Conservation (phyloP, 2,888 invertebrate species). For the Platycnemis pennipes region DNA sequence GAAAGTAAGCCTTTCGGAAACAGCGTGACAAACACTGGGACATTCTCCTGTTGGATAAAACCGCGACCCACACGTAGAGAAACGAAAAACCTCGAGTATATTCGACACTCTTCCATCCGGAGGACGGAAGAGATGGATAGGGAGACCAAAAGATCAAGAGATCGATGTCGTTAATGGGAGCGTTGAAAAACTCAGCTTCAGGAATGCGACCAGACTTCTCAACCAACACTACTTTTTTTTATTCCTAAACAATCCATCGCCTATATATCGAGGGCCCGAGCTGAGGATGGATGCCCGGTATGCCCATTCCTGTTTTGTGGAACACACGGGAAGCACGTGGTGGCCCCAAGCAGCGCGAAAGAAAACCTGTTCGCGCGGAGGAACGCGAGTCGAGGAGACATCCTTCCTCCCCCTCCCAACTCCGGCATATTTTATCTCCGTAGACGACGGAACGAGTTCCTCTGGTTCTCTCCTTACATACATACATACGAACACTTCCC, state of each 20-base stretch:
- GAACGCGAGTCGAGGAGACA: not conserved
- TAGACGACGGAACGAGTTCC: constrained; percentile 28
- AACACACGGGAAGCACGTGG: too few relatives aligned
- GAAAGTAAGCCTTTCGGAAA: too few relatives aligned
- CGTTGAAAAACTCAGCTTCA: not conserved
- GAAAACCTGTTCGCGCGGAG: constrained; percentile 6
- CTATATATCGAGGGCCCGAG: too few relatives aligned
- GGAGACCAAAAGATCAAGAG: too few relatives aligned
- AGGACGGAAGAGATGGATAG: too few relatives aligned
- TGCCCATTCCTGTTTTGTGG: not conserved
- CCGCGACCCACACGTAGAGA: too few relatives aligned
- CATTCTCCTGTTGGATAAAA: too few relatives aligned
- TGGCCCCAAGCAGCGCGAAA: not conserved
- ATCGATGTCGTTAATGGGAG: too few relatives aligned
- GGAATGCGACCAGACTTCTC: not conserved
- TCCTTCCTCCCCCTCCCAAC: not conserved
- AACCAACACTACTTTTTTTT: not conserved
- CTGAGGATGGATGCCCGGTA: not conserved
- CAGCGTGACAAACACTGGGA: too few relatives aligned
- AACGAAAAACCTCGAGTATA: too few relatives aligned
- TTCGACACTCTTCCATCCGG: too few relatives aligned
- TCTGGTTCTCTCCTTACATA: not conserved
- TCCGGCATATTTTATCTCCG: constrained; percentile 43
- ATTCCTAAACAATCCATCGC: too few relatives aligned
- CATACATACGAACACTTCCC: not conserved